Conservation (phyloP, 2,888 invertebrate genomes). For the Acrocyrtus sp. region DNA sequence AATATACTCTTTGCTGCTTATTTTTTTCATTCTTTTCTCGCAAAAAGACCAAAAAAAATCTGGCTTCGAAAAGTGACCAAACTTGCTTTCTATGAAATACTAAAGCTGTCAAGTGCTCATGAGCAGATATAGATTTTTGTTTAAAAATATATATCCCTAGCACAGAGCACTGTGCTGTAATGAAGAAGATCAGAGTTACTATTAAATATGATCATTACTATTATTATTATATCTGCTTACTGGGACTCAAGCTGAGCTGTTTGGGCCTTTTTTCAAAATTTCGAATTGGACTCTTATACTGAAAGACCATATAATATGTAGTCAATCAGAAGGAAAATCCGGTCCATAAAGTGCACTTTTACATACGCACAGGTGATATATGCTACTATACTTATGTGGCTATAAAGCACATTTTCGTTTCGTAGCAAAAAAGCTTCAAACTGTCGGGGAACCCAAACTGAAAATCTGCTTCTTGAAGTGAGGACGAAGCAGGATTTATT, state of each 20-base stretch:
- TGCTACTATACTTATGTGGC: conserved; percentile 26
- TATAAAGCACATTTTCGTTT: too few species aligned
- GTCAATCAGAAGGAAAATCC: conserved; percentile 24
- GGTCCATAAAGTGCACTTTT: conserved; percentile 42
- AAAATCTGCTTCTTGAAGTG: too few species aligned
- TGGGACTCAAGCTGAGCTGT: too few species aligned
- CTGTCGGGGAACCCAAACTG: too few species aligned
- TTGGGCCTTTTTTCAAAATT: conserved; percentile 21
- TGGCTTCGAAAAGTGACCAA: conserved; percentile 40
- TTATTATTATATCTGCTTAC: too few species aligned
- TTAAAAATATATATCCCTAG: background rate
- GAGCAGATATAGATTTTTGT: conserved; percentile 33
- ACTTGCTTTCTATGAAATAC: conserved; percentile 41
- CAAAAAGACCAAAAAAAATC: conserved; percentile 37
- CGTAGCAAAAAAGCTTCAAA: too few species aligned
- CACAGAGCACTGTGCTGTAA: too few species aligned
- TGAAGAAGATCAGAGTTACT: too few species aligned
- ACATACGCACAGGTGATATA: too few species aligned
- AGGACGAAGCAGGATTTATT: conserved; percentile 45
- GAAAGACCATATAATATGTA: conserved; percentile 3
- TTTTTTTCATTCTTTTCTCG: too few species aligned
- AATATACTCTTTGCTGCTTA: too few species aligned
- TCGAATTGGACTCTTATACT: background rate
- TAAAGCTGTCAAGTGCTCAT: conserved; percentile 30
- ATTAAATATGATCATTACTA: too few species aligned